Base-by-base conservation (phyloP, 2,113 vertebrate genomes). In the Lophura nycthemera region DNA sequence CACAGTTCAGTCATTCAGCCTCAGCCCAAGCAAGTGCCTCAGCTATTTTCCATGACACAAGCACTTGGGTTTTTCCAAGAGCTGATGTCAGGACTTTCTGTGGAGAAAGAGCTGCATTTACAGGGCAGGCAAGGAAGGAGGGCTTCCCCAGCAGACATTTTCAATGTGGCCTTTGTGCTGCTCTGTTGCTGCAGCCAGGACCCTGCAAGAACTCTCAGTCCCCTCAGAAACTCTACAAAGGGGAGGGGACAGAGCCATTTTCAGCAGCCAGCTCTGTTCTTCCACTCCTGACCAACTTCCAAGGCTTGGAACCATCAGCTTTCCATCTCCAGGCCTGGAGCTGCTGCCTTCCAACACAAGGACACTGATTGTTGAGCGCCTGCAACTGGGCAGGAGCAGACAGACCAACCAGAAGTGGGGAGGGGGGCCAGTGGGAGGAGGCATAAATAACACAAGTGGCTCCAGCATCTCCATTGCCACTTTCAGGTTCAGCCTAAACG, bases 51-150 rank as follows among this genome's bases (percentile, higher is more conserved):
- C 96, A 97, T 97, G 97, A 98, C 95, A 97, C 96, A 97, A 97
- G 97, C 94, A 95, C 96, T 97, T 95, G 93, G 96, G 97, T 96
- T 98, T 98, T 98, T 98, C 98, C 97, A 98, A 94, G 96, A 97
- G 97, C 97, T 98, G 97, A 98, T 98, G 97, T 98, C 98, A 98
- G 97, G 96, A 90, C 86, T 97, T 98, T 98, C 97, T 81, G 94
- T 65, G 95, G 97, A 98, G 96, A 98, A 97, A 98, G 98, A 97
- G 92, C 93, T 89, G 97, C 97, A 98, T 98, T 98, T 97, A 98
- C 48, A 90, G 93, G 86, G 95, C 94, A 95, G 81, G 97, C 88
- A 96, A 88, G 97, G 95, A 97, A 97, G 96, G 96, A 97, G 96
- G 96, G 96, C 93, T 98, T 97, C 97, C 97, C 97, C 96, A 96